Conservation (phyloP, 2,888 invertebrate species). For the Dynastes hyllus region DNA sequence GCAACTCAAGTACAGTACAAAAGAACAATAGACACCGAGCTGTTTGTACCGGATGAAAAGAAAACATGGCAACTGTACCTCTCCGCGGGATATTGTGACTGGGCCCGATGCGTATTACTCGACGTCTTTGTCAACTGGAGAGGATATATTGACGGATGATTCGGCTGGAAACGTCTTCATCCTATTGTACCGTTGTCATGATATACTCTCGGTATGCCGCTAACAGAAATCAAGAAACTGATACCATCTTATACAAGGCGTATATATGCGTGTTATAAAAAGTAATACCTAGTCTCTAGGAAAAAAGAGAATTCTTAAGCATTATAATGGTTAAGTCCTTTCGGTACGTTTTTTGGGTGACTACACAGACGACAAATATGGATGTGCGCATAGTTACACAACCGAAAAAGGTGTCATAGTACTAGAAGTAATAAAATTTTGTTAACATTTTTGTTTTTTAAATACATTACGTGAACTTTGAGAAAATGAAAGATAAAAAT, state of each 20-base stretch:
- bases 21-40: slow-evolving; percentile 56
- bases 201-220: slow-evolving; percentile 43
- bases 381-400: too few species aligned
- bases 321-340: too few species aligned
- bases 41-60: slow-evolving; percentile 54
- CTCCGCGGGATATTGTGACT: slow-evolving; percentile 57
- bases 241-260: slow-evolving; percentile 30
- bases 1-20: slow-evolving; percentile 51
- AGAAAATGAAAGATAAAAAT: too few species aligned
- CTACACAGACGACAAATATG: too few species aligned
- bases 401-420: too few species aligned
- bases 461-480: too few species aligned
- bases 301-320: too few species aligned
- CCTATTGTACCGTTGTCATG: slow-evolving; percentile 54
- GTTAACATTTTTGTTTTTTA: too few species aligned
- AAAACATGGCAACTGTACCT: slow-evolving; percentile 55
- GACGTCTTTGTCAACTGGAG: slow-evolving; percentile 57
- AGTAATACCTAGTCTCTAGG: not conserved
- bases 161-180: slow-evolving; percentile 58
- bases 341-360: too few species aligned
- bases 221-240: slow-evolving; percentile 47
- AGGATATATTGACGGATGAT: slow-evolving; percentile 60
- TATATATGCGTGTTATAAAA: slow-evolving; percentile 7
- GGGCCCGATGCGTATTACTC: slow-evolving; percentile 55
- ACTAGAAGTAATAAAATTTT: too few species aligned